phyloP scores from a whole-genome alignment of 1,140 invertebrate genomes.

The Bombus terrestris region DNA sequence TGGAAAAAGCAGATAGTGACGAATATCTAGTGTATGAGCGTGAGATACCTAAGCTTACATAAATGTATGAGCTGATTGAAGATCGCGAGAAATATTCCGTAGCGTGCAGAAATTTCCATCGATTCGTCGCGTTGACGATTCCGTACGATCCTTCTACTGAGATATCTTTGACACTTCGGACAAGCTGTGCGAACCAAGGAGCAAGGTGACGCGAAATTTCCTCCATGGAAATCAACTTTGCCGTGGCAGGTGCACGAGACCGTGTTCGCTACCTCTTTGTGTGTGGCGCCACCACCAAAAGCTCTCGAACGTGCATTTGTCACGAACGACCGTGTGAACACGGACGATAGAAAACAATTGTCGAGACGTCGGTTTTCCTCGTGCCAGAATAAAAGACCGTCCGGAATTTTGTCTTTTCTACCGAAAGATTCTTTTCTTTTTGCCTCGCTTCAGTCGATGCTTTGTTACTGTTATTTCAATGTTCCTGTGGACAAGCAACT shows the following conservation, averaged over 20 bases:
- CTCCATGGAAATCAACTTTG: constrained; percentile 65
- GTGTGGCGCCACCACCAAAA: constrained; percentile 10
- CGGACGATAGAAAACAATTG: constrained; percentile 45
- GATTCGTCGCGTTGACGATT: constrained; percentile 41
- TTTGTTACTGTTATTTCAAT: no score
- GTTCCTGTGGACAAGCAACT: no score
- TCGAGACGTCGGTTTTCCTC: constrained; percentile 32
- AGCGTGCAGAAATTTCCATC: constrained; percentile 46
- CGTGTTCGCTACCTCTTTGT: constrained; percentile 41
- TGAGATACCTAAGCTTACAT: constrained; percentile 6
- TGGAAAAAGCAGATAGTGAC: no score
- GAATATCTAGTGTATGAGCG: background rate
- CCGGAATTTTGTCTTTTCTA: background rate
- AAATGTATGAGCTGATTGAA: constrained; percentile 21
- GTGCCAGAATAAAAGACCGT: constrained; percentile 14
- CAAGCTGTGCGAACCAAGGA: constrained; percentile 42
- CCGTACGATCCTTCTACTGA: constrained; percentile 20
- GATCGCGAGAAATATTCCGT: constrained; percentile 21
- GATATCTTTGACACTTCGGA: constrained; percentile 56
- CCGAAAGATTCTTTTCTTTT: background rate
- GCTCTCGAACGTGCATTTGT: constrained; percentile 40
- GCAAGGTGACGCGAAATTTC: constrained; percentile 58
- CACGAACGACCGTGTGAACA: constrained; percentile 38
- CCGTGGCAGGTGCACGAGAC: constrained; percentile 51
- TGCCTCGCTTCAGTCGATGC: no score